A percentile compares a stretch with the other conserved stretches of the same genome.
Evolutionary conservation across 2,888 invertebrate genomes (phyloP).

Genomic region (Carabus problematicus): DNA sequence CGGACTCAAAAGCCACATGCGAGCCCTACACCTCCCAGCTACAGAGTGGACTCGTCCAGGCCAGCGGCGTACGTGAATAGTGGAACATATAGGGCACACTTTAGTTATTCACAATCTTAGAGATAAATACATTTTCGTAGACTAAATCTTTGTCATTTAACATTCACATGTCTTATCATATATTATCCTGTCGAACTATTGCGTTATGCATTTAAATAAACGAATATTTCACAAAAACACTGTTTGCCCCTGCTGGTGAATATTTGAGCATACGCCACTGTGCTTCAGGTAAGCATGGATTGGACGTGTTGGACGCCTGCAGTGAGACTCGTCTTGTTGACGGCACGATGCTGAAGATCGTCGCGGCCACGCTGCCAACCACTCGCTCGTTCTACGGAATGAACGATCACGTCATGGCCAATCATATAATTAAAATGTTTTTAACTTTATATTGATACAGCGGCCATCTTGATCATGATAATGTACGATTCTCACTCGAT

Average conservation of each 20-base stretch:
- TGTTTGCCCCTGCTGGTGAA: background rate
- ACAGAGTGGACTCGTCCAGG: background rate
- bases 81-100: no score
- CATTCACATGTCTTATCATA: no score
- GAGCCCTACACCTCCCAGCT: constrained; percentile 34
- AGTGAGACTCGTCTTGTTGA: no score
- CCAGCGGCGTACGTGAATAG: constrained; percentile 14
- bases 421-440: constrained; percentile 42
- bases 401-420: constrained; percentile 34
- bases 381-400: no score
- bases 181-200: no score
- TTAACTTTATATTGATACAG: constrained; percentile 36
- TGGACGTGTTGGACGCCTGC: constrained; percentile 28
- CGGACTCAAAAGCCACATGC: constrained; percentile 27
- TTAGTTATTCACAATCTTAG: no score
- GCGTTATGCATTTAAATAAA: no score
- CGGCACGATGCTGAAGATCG: no score
- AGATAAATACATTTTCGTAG: constrained; percentile 1
- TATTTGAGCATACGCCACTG: constrained; percentile 7
- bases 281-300: background rate
- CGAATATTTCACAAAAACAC: no score
- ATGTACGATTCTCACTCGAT: constrained; percentile 13
- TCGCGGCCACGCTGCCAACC: no score
- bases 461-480: constrained; percentile 1
- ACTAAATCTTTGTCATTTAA: no score